phyloP scores from a whole-genome alignment of 2,113 vertebrate genomes.

The Tyrannus savana region DNA sequence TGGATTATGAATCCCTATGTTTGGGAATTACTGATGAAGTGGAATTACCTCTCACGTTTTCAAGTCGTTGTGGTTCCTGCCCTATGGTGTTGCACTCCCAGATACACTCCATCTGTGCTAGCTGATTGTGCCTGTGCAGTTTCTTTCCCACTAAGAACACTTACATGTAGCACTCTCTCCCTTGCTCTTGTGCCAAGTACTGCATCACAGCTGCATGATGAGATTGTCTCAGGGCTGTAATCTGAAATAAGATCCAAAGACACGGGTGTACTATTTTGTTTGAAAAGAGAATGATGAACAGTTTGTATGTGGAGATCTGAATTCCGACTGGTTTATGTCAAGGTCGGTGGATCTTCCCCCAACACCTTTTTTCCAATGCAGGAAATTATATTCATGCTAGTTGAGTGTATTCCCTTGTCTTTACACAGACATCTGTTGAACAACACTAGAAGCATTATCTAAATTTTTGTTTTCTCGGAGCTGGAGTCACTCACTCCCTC shows the following conservation, averaged over 20 bases:
- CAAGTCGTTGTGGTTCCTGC: not conserved
- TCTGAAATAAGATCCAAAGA: not conserved
- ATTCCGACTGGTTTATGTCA: not conserved
- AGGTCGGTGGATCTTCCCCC: not conserved
- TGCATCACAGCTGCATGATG: not conserved
- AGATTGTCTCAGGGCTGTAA: not conserved
- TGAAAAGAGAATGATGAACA: not conserved
- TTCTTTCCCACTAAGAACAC: not conserved
- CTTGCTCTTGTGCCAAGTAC: not conserved
- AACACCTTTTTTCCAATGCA: not conserved
- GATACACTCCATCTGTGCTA: rapidly evolving
- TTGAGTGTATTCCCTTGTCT: not conserved
- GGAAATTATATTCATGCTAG: not conserved
- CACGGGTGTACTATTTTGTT: not conserved
- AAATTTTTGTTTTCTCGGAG: not conserved
- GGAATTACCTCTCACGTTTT: not conserved
- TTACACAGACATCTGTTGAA: not conserved
- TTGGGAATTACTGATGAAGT: not conserved
- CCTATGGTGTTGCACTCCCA: not conserved
- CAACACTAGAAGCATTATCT: not conserved
- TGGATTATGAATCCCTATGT: not conserved
- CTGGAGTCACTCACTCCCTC: not conserved
- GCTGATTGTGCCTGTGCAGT: not conserved
- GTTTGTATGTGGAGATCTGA: not conserved
- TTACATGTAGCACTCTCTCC: not conserved